Evolutionary conservation across 2,888 invertebrate species (phyloP).

Genomic region (Ptychoptera albimana): DNA sequence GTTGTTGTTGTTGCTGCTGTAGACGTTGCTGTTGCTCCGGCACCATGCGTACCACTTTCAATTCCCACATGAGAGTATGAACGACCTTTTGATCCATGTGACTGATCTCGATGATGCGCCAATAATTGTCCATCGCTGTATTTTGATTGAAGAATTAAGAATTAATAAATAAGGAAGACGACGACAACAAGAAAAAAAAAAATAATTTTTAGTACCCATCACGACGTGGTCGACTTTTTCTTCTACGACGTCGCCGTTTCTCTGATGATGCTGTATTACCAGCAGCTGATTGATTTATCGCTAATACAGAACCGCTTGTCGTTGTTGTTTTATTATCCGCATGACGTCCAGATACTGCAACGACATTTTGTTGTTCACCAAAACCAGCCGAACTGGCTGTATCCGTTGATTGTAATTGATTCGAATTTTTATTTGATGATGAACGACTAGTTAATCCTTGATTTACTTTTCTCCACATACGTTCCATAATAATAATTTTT

Average conservation of each 20-base stretch:
- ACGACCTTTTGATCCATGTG: background rate
- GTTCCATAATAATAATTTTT: slow-evolving; percentile 20
- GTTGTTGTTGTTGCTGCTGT: slow-evolving; percentile 10
- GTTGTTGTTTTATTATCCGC: slow-evolving; percentile 20
- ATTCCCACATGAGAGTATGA: background rate
- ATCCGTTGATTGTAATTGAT: slow-evolving; percentile 21
- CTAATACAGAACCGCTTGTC: background rate
- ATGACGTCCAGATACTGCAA: slow-evolving; percentile 17
- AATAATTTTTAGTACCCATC: slow-evolving; percentile 14
- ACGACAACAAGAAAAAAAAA: too few species aligned
- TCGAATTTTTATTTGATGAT: slow-evolving; percentile 11
- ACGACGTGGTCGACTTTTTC: slow-evolving; percentile 26
- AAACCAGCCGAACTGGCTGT: slow-evolving; percentile 27
- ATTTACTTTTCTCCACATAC: slow-evolving; percentile 32
- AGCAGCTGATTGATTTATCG: slow-evolving; percentile 1
- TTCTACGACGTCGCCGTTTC: slow-evolving; percentile 23
- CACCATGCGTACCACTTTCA: background rate
- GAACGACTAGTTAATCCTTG: slow-evolving; percentile 25
- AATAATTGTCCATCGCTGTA: background rate
- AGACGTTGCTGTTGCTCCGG: slow-evolving; percentile 8
- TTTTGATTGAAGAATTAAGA: too few species aligned
- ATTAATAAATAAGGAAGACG: too few species aligned
- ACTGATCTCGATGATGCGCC: background rate
- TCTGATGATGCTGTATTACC: slow-evolving; percentile 25
- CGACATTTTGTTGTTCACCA: slow-evolving; percentile 24